These are phyloP conservation scores for Dicroscelio sp. DNA, from an alignment of 2,888 invertebrate species.

Conservation along the genomic window DNA sequence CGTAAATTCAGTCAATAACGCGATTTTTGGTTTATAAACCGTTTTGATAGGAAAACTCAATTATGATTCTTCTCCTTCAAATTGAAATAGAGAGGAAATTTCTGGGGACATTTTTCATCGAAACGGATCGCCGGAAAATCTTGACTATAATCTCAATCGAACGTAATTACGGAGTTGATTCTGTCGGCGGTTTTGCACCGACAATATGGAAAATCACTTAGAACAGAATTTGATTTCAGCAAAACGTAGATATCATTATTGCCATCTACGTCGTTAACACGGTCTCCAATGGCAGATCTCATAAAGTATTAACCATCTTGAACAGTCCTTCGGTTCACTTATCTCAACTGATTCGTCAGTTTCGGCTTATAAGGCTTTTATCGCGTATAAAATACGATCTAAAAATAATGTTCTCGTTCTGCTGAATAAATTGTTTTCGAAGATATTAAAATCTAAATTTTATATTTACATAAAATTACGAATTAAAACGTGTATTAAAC, in stretches of 20 bases:
- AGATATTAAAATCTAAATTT: conserved; percentile 26
- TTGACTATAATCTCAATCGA: conserved; percentile 2
- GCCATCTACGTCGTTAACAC: conserved; percentile 64
- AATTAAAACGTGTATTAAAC: conserved; percentile 18
- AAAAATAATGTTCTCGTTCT: conserved; percentile 57
- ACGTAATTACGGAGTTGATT: conserved; percentile 35
- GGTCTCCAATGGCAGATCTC: conserved; percentile 38
- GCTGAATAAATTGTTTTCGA: conserved; percentile 41
- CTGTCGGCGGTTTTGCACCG: conserved; percentile 4
- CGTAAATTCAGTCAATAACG: not conserved
- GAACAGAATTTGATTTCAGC: conserved; percentile 10
- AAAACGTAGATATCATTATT: conserved; percentile 59
- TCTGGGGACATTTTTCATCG: not conserved
- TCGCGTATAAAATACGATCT: conserved; percentile 60
- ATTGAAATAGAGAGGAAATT: not conserved
- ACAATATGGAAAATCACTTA: conserved; percentile 67
- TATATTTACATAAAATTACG: conserved; percentile 16
- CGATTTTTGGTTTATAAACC: not conserved
- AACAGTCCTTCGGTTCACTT: conserved; percentile 64
- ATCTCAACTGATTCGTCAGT: conserved; percentile 68
- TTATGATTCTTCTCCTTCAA: conserved; percentile 7
- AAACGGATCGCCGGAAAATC: too few species aligned
- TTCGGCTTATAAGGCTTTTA: conserved; percentile 63
- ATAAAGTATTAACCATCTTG: conserved; percentile 75
- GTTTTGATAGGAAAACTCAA: conserved; percentile 13